phyloP scores from a whole-genome alignment of 2,888 invertebrate species.

The Melieria picta region DNA sequence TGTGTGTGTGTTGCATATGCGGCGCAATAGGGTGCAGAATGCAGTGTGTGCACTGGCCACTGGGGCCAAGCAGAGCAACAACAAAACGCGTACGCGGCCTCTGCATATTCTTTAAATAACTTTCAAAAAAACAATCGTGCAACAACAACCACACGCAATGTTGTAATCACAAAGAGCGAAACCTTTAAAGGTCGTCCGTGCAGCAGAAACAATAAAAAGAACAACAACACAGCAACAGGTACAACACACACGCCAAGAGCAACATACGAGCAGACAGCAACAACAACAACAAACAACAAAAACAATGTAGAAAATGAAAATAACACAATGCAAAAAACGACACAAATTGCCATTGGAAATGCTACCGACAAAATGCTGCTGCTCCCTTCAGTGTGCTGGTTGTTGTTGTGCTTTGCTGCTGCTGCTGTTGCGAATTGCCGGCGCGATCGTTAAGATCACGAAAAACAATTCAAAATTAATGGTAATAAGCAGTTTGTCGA shows the following conservation, averaged over 20 bases:
- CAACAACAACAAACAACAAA: slow-evolving; percentile 17
- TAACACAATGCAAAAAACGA: not conserved
- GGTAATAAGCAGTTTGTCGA: slow-evolving; percentile 64
- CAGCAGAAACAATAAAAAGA: no score
- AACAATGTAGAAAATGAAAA: no score
- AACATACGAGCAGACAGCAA: slow-evolving; percentile 4
- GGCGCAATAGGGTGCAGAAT: no score
- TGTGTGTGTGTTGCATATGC: not conserved
- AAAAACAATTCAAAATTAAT: slow-evolving; percentile 66
- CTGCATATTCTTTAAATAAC: slow-evolving; percentile 4
- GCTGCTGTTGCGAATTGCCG: slow-evolving; percentile 57
- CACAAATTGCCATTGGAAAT: not conserved
- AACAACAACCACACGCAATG: no score
- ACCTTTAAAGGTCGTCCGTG: slow-evolving; percentile 13
- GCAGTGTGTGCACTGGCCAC: no score
- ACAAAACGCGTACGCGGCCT: not conserved
- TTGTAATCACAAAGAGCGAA: not conserved
- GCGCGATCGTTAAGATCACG: slow-evolving; percentile 65
- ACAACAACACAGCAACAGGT: slow-evolving; percentile 2
- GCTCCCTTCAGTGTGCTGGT: slow-evolving; percentile 21
- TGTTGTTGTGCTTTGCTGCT: slow-evolving; percentile 43
- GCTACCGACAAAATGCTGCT: slow-evolving; percentile 29
- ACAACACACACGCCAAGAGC: not conserved
- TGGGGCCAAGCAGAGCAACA: no score
- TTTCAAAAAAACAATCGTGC: slow-evolving; percentile 16